Evolutionary conservation across 1,140 invertebrate genomes (phyloP).

Genomic region (Atta texana): DNA sequence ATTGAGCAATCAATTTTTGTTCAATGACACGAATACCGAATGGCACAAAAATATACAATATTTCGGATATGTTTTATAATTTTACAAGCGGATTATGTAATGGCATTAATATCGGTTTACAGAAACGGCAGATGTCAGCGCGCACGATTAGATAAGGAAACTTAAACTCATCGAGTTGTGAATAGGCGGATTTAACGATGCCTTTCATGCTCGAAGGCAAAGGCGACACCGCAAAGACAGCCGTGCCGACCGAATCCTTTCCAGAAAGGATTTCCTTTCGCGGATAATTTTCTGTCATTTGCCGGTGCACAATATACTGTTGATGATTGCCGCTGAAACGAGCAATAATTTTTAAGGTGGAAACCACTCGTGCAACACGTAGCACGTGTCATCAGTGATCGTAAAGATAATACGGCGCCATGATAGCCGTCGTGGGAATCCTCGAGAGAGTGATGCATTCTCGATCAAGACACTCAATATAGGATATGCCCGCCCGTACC

Average conservation of each 20-base stretch:
- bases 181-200: slow-evolving; percentile 31
- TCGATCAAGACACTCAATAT: slow-evolving; percentile 25
- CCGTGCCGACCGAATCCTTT: slow-evolving; percentile 17
- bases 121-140: slow-evolving; percentile 14
- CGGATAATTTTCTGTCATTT: slow-evolving; percentile 70
- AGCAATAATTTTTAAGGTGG: slow-evolving; percentile 51
- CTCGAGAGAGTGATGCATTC: slow-evolving; percentile 23
- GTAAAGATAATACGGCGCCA: slow-evolving; percentile 63
- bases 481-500: not conserved
- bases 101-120: slow-evolving; percentile 25
- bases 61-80: not conserved
- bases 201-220: slow-evolving; percentile 10
- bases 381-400: slow-evolving; percentile 65
- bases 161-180: slow-evolving; percentile 15
- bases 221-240: slow-evolving; percentile 14
- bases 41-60: not conserved
- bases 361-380: slow-evolving; percentile 39
- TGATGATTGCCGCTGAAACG: slow-evolving; percentile 64
- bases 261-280: slow-evolving; percentile 38
- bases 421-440: slow-evolving; percentile 36
- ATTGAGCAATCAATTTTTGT: not conserved
- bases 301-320: slow-evolving; percentile 23
- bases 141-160: slow-evolving; percentile 43
- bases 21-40: not conserved
- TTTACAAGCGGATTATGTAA: not conserved